Evolutionary conservation across 1,140 invertebrate genomes (phyloP).

Genomic region (Tachypleus tridentatus): DNA sequence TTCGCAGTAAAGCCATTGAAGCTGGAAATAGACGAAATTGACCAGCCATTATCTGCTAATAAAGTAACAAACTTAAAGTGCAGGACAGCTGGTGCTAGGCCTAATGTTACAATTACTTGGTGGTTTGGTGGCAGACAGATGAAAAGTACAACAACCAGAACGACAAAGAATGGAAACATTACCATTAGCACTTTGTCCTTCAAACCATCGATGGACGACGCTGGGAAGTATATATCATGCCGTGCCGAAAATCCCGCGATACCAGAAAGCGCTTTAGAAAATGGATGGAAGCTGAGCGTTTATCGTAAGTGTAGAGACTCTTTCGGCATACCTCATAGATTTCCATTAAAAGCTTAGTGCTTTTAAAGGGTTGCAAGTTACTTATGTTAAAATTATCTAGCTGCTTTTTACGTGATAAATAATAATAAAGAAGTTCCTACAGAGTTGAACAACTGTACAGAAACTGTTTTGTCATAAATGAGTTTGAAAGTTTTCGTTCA

Average conservation of each 20-base stretch:
- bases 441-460: too few relatives aligned
- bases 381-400: too few relatives aligned
- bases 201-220: constrained; percentile 56
- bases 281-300: constrained; percentile 18
- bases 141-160: constrained; percentile 14
- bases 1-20: constrained; percentile 65
- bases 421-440: too few relatives aligned
- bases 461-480: too few relatives aligned
- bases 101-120: constrained; percentile 25
- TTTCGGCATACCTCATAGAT: too few relatives aligned
- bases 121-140: constrained; percentile 15
- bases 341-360: too few relatives aligned
- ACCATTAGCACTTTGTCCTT: constrained; percentile 21
- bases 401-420: too few relatives aligned
- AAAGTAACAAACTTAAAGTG: constrained; percentile 20
- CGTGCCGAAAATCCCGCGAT: constrained; percentile 58
- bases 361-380: too few relatives aligned
- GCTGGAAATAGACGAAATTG: constrained; percentile 46
- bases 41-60: constrained; percentile 12
- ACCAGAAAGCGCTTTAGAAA: constrained; percentile 17
- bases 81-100: constrained; percentile 21
- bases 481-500: too few relatives aligned
- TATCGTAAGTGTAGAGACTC: constrained; percentile 18
- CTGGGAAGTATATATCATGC: constrained; percentile 65
- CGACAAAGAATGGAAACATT: constrained; percentile 21